phyloP scores from a whole-genome alignment of 1,140 invertebrate genomes.

The Vanessa tameamea region DNA sequence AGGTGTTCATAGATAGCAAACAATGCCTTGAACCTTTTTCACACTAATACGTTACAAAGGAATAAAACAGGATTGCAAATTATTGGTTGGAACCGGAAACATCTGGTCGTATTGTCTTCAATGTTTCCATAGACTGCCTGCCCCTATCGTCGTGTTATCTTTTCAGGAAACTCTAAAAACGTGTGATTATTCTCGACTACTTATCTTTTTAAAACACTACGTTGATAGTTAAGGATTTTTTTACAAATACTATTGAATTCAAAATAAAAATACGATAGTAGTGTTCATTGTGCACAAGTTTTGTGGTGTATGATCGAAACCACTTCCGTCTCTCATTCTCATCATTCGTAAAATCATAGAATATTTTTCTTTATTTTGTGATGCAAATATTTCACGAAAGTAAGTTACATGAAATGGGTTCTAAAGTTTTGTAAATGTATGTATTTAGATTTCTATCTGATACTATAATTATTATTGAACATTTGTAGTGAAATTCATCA shows the following conservation, averaged over 20 bases:
- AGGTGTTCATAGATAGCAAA: too few relatives aligned
- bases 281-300: not conserved
- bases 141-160: constrained; percentile 22
- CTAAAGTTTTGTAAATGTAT: too few relatives aligned
- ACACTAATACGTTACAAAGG: not conserved
- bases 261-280: not conserved
- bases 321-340: not conserved
- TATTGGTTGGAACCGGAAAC: constrained; percentile 10
- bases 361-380: too few relatives aligned
- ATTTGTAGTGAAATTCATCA: too few relatives aligned
- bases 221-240: constrained; percentile 3
- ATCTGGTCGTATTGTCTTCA: not conserved
- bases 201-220: constrained; percentile 33
- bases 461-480: too few relatives aligned
- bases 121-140: constrained; percentile 4
- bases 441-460: too few relatives aligned
- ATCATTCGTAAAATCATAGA: too few relatives aligned
- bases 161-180: constrained; percentile 43
- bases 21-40: not conserved
- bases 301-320: not conserved
- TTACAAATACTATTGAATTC: not conserved
- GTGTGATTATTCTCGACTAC: constrained; percentile 48
- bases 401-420: too few relatives aligned
- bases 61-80: not conserved
- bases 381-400: too few relatives aligned